Evolutionary conservation across 2,113 vertebrate species (phyloP), one percentile per base, ranked within the genome.

Genomic region (Semnopithecus entellus): DNA sequence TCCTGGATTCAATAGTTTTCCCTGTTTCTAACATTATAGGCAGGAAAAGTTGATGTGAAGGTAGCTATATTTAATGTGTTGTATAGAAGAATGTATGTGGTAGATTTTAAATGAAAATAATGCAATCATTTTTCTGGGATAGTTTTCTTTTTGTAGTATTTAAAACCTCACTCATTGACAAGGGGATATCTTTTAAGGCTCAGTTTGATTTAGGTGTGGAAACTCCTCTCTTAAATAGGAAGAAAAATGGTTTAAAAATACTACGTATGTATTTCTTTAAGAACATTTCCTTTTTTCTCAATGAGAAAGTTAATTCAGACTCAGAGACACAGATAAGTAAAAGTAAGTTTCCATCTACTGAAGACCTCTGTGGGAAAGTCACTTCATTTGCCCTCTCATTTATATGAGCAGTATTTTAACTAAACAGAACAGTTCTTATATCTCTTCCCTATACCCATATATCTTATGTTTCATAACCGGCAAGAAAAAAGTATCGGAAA

Each of bases 271-370:
- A 0, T 48, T 75, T 5, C n/a, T 94, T 88, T 55, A 48, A 94
- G 45, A 96, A 83, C 25, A 23, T 25, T 96, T 52, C 11, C 17
- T 40, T 35, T 9, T 92, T 23, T 81, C 55, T 85, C 43, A 43
- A n/a, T 18, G 55, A 91, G 10, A 12, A 93, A 83, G 3, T 25
- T 83, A 89, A 82, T 85, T 3, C 78, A 75, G 85, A 27, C 76
- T 85, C 16, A 92, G 12, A 14, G 92, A 94, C 20, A 90, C 87
- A 25, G 88, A 90, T 88, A 88, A 94, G 1, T 61, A 96, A 89
- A 20, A 95, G 66, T 96, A 80, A 78, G 30, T 96, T 84, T 59
- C 48, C 20, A n/a, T 88, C 80, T 94, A 40, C 16, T 7, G 50
- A 86, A 25, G 1, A 6, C 73, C 97, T 88, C 89, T 81, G 52